Conservation (phyloP, 2,113 vertebrate species). For the Poeciliopsis turrubarensis region DNA sequence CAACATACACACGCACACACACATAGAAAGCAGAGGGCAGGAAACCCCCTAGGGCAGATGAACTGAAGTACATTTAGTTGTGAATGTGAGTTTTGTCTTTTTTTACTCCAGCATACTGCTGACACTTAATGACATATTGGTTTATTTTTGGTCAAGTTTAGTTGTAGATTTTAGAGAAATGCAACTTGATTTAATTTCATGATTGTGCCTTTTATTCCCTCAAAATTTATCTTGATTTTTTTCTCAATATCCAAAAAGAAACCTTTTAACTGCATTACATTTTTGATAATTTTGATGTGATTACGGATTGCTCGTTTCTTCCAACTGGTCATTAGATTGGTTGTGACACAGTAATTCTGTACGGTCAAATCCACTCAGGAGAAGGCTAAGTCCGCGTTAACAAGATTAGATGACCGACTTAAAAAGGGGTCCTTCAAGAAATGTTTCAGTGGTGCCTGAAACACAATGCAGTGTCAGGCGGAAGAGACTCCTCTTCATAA, state of each 20-base stretch:
- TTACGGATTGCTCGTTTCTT: neutral
- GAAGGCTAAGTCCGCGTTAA: constrained; percentile 2
- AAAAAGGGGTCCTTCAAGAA: neutral
- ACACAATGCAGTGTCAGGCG: neutral
- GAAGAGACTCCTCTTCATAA: neutral
- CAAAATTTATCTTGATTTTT: neutral
- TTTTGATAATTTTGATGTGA: neutral
- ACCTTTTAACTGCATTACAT: neutral
- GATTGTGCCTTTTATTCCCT: neutral
- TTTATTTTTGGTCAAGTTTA: neutral
- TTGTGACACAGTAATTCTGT: neutral
- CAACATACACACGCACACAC: constrained; percentile 59
- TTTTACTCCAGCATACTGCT: constrained; percentile 14
- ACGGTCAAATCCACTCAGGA: constrained; percentile 4
- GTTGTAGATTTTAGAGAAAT: neutral
- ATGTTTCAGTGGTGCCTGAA: neutral
- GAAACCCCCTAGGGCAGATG: constrained; percentile 52
- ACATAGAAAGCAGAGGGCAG: constrained; percentile 56
- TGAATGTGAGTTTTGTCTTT: constrained; percentile 26
- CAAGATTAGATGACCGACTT: constrained; percentile 4
- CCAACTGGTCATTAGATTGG: neutral
- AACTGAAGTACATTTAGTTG: constrained; percentile 18
- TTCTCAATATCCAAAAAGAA: neutral
- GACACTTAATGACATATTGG: neutral
- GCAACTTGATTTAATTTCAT: neutral